Conservation (phyloP, 2,797 vertebrate species). For the Chaetophractus vellerosus region DNA sequence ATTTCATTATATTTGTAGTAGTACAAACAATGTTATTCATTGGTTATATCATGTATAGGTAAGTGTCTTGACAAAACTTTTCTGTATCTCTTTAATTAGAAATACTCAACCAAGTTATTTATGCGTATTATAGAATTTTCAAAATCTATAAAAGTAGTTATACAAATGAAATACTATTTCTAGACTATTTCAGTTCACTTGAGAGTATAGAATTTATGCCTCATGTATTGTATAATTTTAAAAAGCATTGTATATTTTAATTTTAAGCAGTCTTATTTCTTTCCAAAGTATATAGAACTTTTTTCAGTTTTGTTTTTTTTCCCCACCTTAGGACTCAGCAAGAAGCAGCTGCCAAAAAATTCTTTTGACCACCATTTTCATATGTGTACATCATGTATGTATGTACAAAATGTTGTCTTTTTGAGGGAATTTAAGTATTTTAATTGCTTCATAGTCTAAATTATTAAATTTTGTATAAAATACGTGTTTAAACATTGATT, state of each 20-base stretch:
- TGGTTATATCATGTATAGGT: slow-evolving; percentile 98
- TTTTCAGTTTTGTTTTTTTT: slow-evolving; percentile 48
- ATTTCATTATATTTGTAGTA: slow-evolving; percentile 95
- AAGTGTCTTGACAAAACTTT: slow-evolving; percentile 75
- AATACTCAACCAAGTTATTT: neutral
- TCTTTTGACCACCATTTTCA: slow-evolving; percentile 95
- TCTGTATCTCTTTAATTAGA: slow-evolving; percentile 39
- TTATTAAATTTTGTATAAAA: slow-evolving; percentile 93
- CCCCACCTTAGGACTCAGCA: slow-evolving; percentile 94
- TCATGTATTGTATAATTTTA: neutral
- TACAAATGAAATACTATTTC: neutral
- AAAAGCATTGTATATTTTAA: neutral
- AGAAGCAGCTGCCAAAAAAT: slow-evolving; percentile 99
- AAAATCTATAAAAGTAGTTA: neutral
- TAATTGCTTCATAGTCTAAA: slow-evolving; percentile 93
- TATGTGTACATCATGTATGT: slow-evolving; percentile 84
- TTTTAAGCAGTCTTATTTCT: neutral
- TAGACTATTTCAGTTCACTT: neutral
- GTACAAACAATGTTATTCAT: slow-evolving; percentile 96
- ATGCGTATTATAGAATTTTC: neutral
- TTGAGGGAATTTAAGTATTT: slow-evolving; percentile 91
- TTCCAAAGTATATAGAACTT: neutral
- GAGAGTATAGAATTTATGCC: neutral
- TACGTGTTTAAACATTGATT: slow-evolving; percentile 81
- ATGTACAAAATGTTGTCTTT: slow-evolving; percentile 88